phyloP scores from a whole-genome alignment of 2,797 vertebrate species.

The Silurus aristotelis region DNA sequence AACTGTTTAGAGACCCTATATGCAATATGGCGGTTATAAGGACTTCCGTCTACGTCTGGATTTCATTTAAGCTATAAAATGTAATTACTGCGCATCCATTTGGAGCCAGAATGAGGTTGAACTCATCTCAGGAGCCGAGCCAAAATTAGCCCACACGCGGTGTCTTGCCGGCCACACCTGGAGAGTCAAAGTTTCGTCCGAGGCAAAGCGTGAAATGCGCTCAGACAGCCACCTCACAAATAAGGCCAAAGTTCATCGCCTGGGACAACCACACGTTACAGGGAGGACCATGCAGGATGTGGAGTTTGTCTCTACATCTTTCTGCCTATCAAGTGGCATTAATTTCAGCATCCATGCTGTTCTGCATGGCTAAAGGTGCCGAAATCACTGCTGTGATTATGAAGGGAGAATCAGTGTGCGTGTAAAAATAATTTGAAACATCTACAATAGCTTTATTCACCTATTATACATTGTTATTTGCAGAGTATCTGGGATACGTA shows the following conservation, averaged over 20 bases:
- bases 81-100: constrained; percentile 46
- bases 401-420: constrained; percentile 11
- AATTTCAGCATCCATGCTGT: constrained; percentile 21
- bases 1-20: background rate
- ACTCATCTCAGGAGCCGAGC: constrained; percentile 42
- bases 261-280: constrained; percentile 69
- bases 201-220: constrained; percentile 75
- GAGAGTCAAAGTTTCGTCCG: constrained; percentile 72
- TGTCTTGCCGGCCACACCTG: constrained; percentile 72
- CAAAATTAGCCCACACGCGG: constrained; percentile 50
- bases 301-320: constrained; percentile 41
- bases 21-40: constrained; percentile 3
- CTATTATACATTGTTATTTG: constrained; percentile 32
- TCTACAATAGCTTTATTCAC: constrained; percentile 29
- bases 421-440: constrained; percentile 26
- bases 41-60: constrained; percentile 29
- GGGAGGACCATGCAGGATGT: constrained; percentile 51
- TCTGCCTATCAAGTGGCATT: constrained; percentile 44
- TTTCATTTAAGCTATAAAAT: constrained; percentile 51
- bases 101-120: constrained; percentile 45
- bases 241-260: constrained; percentile 76
- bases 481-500: background rate
- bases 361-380: too few species aligned
- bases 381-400: constrained; percentile 22
- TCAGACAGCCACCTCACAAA: constrained; percentile 77